A percentile compares a stretch with the other conserved stretches of the same genome.
Conservation (phyloP, 2,113 vertebrate species). For the Podarcis muralis region DNA sequence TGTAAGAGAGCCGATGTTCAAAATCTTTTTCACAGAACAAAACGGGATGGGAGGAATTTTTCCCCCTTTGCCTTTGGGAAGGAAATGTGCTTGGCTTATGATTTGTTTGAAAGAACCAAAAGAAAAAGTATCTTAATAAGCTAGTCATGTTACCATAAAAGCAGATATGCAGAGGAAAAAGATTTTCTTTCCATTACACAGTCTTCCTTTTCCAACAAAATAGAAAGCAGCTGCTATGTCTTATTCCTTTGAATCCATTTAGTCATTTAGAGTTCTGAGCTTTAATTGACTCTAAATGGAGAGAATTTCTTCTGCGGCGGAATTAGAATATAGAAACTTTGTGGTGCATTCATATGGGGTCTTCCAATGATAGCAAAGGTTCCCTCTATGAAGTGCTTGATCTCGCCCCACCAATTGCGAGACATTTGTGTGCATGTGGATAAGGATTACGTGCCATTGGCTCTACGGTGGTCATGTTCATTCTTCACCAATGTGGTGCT, state of each 20-base stretch:
- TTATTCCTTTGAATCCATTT: neutral
- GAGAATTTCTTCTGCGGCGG: neutral
- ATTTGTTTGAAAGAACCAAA: conserved; percentile 1
- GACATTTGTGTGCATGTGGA: neutral
- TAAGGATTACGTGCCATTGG: neutral
- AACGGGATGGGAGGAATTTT: neutral
- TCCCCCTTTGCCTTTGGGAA: neutral
- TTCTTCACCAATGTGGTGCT: neutral
- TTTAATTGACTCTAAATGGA: neutral
- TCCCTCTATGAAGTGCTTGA: neutral
- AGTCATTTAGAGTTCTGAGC: neutral
- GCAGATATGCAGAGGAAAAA: neutral
- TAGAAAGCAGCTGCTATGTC: conserved; percentile 7
- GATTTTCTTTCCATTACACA: conserved; percentile 1
- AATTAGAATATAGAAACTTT: neutral
- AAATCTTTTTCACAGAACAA: neutral
- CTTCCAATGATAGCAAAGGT: neutral
- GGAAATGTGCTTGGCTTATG: neutral
- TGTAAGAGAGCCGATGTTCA: neutral
- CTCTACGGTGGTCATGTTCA: neutral
- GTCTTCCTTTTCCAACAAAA: neutral
- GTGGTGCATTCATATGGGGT: neutral
- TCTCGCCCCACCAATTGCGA: neutral
- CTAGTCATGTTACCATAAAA: conserved; percentile 23
- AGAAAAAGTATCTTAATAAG: neutral